Evolutionary conservation across 2,888 invertebrate species (phyloP).

Genomic region (Electrophaes corylata): DNA sequence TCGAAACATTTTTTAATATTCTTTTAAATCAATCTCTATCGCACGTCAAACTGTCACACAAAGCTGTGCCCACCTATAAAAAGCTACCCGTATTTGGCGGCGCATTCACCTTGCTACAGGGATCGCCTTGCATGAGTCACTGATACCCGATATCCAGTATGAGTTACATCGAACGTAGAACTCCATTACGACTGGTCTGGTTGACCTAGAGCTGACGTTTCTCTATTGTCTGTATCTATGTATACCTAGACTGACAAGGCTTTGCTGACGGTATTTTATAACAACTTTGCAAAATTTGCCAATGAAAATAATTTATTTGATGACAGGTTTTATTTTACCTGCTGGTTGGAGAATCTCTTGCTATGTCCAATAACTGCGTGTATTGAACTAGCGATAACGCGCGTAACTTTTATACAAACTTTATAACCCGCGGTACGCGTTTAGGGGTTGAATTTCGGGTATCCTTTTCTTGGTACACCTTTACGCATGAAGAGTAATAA

Average conservation of each 20-base stretch:
- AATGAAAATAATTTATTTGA: no score
- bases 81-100: slow-evolving; percentile 44
- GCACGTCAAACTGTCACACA: not conserved
- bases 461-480: no score
- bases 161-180: slow-evolving; percentile 37
- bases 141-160: slow-evolving; percentile 46
- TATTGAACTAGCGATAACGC: no score
- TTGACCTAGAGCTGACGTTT: slow-evolving; percentile 26
- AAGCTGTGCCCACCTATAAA: not conserved
- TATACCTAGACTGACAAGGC: not conserved
- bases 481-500: no score
- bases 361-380: no score
- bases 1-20: not conserved
- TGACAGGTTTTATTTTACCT: no score
- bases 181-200: slow-evolving; percentile 22
- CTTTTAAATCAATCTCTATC: not conserved
- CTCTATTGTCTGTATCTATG: slow-evolving; percentile 6
- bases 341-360: no score
- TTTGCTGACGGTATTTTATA: no score
- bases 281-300: not conserved
- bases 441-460: no score
- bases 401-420: no score
- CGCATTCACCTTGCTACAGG: slow-evolving; percentile 60
- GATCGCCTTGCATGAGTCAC: slow-evolving; percentile 69
- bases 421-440: no score